Base-by-base conservation (phyloP, 2,888 invertebrate genomes). In the Stenichneumon culpator region DNA sequence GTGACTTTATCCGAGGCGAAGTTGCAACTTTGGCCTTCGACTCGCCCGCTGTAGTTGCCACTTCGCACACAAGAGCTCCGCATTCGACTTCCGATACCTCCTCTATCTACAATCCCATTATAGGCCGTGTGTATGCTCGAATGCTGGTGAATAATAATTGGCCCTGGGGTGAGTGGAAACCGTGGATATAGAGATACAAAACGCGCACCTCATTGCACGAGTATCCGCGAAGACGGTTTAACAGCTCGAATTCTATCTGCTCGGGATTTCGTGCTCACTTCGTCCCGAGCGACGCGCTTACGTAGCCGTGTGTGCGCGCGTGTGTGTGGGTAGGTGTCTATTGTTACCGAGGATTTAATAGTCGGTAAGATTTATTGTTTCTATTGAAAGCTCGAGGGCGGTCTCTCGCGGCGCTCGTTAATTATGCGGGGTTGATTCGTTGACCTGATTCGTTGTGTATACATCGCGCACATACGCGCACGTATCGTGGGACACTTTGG, bases 131-230 rank as follows among this genome's bases (percentile, higher is more conserved):
- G 75, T 57, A 25, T 25, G 44, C 75, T 19, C 50, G 65, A 44
- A 74, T 63, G 74, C 47, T 19, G 63, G 63, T 63, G 74, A 75
- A 75, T 75, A 65, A 65, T 75, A 65, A 75, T 75, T 22, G 65
- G 16, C 65, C 14, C 6, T 65, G 3, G 36, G 22, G 28, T 36
- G 50, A 75, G 19, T 47, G 16, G 63, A 65, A 52, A 36, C 65
- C 32, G 11, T 36, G 36, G 22, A 47, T 47, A 47, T 47, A 52
- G 19, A 47, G 52, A 36, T 47, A 72, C 52, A 54, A 19, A 47
- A 52, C 52, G 11, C 36, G 16, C 19, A 6, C 57, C 22, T 14
- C 9, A 22, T 32, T 7, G 9, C 11, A n/a, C n/a, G 22, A 70
- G 36, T 39, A 22, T 60, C 22, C 16, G 16, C 57, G 36, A 39